Evolutionary conservation across 2,797 vertebrate species (phyloP).

Genomic region (Amazonetta brasiliensis): DNA sequence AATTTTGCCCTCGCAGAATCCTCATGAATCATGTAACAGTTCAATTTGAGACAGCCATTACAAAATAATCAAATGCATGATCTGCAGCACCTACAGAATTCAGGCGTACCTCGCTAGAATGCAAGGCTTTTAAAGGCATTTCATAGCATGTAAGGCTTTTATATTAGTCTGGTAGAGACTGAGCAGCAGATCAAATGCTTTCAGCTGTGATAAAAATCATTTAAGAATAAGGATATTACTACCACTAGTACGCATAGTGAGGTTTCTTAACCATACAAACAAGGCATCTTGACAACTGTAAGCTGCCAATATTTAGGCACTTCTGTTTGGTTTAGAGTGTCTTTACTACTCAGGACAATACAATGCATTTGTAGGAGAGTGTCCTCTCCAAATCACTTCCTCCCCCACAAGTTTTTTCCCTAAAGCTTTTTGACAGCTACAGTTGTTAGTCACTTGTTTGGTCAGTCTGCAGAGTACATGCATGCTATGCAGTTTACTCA

Average conservation of each 20-base stretch:
- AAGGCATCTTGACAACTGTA: neutral
- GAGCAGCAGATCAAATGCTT: neutral
- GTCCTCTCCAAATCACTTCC: neutral
- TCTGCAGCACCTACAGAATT: neutral
- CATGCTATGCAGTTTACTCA: conserved; percentile 35
- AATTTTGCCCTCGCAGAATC: neutral
- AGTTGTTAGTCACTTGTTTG: conserved; percentile 22
- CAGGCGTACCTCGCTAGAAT: neutral
- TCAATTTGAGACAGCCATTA: neutral
- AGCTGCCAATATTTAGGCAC: conserved; percentile 11
- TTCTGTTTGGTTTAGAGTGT: neutral
- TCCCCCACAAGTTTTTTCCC: neutral
- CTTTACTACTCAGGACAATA: neutral
- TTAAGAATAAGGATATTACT: neutral
- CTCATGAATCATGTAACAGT: neutral
- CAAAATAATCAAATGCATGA: neutral
- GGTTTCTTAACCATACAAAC: conserved; percentile 27
- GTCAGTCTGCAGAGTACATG: neutral
- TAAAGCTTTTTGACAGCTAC: neutral
- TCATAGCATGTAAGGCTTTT: neutral
- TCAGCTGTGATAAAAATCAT: neutral
- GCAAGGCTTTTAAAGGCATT: neutral
- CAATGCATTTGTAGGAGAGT: neutral
- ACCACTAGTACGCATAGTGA: neutral
- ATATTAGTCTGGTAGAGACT: neutral